Conservation (phyloP, 2,113 vertebrate species). For the Cololabis saira region DNA sequence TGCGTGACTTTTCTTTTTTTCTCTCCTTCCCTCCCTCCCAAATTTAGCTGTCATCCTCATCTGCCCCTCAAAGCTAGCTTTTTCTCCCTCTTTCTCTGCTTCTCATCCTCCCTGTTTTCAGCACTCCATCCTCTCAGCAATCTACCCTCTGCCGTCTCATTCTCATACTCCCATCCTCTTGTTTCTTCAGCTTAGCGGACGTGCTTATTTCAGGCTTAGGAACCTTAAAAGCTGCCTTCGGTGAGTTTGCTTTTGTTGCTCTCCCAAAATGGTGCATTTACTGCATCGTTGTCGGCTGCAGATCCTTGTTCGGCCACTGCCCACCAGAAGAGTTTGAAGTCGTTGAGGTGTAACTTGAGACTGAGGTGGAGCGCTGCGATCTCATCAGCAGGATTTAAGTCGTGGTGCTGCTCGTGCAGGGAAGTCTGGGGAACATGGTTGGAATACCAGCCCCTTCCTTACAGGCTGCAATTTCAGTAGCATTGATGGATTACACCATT, state of each 20-base stretch:
- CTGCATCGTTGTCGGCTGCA: constrained; percentile 55
- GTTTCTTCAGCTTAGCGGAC: constrained; percentile 63
- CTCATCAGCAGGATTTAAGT: constrained; percentile 45
- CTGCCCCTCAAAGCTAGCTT: constrained; percentile 53
- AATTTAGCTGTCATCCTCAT: constrained; percentile 60
- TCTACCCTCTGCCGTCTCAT: constrained; percentile 37
- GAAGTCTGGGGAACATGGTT: not conserved
- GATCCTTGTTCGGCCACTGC: constrained; percentile 60
- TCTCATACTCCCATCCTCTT: constrained; percentile 27
- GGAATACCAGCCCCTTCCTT: constrained; percentile 23
- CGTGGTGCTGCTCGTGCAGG: constrained; percentile 36
- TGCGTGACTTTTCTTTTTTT: constrained; percentile 20
- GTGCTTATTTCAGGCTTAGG: constrained; percentile 76
- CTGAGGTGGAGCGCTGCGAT: constrained; percentile 35
- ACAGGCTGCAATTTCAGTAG: not conserved
- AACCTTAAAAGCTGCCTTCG: constrained; percentile 67
- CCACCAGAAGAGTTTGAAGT: constrained; percentile 43
- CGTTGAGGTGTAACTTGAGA: constrained; percentile 46
- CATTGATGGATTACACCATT: not conserved
- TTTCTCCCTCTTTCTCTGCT: constrained; percentile 11
- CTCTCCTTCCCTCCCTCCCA: constrained; percentile 16
- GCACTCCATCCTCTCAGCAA: constrained; percentile 49
- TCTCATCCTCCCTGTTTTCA: constrained; percentile 58
- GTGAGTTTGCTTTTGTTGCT: constrained; percentile 76
- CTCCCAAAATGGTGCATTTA: constrained; percentile 58